A percentile compares a stretch with the other conserved stretches of the same genome.
Evolutionary conservation across 2,888 invertebrate species (phyloP).

Genomic region (Nomada ruficornis): DNA sequence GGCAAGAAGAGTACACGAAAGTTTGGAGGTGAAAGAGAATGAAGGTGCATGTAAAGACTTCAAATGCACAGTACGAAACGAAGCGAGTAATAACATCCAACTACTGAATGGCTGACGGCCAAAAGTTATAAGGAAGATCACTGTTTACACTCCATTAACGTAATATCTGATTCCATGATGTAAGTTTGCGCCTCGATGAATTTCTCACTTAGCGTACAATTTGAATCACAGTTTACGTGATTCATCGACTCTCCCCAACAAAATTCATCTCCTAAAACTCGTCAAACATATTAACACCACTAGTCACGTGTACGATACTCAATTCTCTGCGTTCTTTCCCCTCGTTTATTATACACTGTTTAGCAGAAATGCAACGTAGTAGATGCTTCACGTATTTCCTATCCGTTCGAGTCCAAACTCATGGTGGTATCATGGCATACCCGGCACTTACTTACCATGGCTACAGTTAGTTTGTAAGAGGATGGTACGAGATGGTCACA

Average conservation of each 20-base stretch:
- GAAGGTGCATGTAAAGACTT: neutral
- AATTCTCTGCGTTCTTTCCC: neutral
- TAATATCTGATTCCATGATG: slow-evolving; percentile 31
- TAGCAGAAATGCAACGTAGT: slow-evolving; percentile 2
- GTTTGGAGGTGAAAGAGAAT: no score
- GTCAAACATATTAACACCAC: slow-evolving; percentile 45
- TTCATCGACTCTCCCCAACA: slow-evolving; percentile 33
- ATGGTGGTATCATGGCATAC: slow-evolving; percentile 26
- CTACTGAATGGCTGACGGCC: slow-evolving; percentile 27
- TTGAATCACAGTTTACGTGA: slow-evolving; percentile 55
- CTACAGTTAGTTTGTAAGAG: slow-evolving; percentile 77
- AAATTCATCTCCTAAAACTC: slow-evolving; percentile 37
- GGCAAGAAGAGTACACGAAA: neutral
- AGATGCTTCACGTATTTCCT: slow-evolving; percentile 28
- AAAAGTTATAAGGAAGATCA: slow-evolving; percentile 53
- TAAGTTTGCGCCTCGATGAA: slow-evolving; percentile 32
- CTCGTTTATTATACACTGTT: slow-evolving; percentile 27
- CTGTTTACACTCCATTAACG: slow-evolving; percentile 64
- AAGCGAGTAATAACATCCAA: slow-evolving; percentile 22
- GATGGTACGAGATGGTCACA: slow-evolving; percentile 82
- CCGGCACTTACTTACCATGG: slow-evolving; percentile 79
- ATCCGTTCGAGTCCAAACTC: slow-evolving; percentile 21
- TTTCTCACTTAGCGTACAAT: slow-evolving; percentile 55
- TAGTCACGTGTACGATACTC: slow-evolving; percentile 28
- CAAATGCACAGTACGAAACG: slow-evolving; percentile 9